phyloP scores from a whole-genome alignment of 1,140 invertebrate species.

The Drosophila nigromelanica region DNA sequence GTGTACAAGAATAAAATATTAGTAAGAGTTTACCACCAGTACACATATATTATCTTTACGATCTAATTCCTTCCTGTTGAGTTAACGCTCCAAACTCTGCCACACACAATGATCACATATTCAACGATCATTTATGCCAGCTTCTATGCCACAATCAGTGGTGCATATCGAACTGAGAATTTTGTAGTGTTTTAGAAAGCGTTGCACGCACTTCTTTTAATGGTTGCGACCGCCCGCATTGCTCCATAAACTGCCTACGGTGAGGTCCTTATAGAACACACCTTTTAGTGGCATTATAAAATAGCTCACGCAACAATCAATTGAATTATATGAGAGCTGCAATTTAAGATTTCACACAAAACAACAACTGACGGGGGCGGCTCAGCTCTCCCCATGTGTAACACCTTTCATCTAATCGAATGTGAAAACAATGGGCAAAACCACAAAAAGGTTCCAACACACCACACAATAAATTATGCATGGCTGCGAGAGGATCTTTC shows the following conservation, averaged over 20 bases:
- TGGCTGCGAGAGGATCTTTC: conserved; percentile 59
- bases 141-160: conserved; percentile 29
- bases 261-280: conserved; percentile 31
- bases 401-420: conserved; percentile 66
- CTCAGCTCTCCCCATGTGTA: conserved; percentile 21
- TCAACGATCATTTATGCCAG: conserved; percentile 6
- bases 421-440: conserved; percentile 55
- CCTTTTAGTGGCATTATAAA: conserved; percentile 46
- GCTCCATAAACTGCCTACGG: conserved; percentile 51
- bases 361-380: conserved; percentile 11
- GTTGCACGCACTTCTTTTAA: conserved; percentile 64
- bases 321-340: conserved; percentile 60
- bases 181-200: conserved; percentile 44
- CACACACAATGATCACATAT: conserved; percentile 2
- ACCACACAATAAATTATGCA: conserved; percentile 74
- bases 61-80: conserved; percentile 18
- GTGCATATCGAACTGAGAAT: conserved; percentile 64
- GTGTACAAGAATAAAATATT: not conserved
- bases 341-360: conserved; percentile 79
- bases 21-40: not conserved
- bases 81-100: not conserved
- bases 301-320: conserved; percentile 69
- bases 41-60: conserved; percentile 15
- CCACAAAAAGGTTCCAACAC: conserved; percentile 46
- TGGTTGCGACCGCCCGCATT: conserved; percentile 71